Base-by-base conservation (phyloP, 2,888 invertebrate species). In the Megamerina dolium region DNA sequence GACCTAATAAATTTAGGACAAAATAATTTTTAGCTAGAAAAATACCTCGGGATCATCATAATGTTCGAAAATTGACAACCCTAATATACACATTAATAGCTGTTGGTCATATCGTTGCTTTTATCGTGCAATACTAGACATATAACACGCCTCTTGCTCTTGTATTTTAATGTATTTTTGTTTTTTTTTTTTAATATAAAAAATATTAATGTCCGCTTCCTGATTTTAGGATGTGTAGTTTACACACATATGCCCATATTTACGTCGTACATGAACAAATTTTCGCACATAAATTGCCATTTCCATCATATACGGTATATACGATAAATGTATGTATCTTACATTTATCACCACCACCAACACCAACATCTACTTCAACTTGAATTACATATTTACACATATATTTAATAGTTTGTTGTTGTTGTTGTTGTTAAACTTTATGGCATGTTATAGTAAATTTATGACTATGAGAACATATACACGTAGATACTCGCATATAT, bases 131-230 rank as follows among this genome's bases (percentile, higher is more conserved):
- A n/a, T n/a, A n/a, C n/a, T n/a, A n/a, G n/a, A n/a, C n/a, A n/a
- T n/a, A n/a, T 45, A 43, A 43, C 38, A 37, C 29, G 40, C 46
- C 38, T 63, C 63, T 60, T 61, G 60, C 61, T 61, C 58, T 61
- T 58, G 63, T 57, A 60, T 63, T 60, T n/a, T n/a, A n/a, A n/a
- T n/a, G n/a, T n/a, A n/a, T n/a, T n/a, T n/a, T n/a, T n/a, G n/a
- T n/a, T n/a, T n/a, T n/a, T n/a, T n/a, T n/a, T n/a, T n/a, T n/a
- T n/a, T n/a, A n/a, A n/a, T n/a, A n/a, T n/a, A n/a, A n/a, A n/a
- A 63, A 63, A 60, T 60, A 63, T 60, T 59, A 60, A 63, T 60
- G 62, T 52, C 57, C 53, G 52, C 46, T 52, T 53, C 52, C 49
- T 43, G 48, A 40, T 48, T 46, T 46, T 37, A n/a, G n/a, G n/a